These are phyloP conservation scores for Apamea sordens DNA, from an alignment of 2,888 invertebrate genomes.

Conservation along the genomic window DNA sequence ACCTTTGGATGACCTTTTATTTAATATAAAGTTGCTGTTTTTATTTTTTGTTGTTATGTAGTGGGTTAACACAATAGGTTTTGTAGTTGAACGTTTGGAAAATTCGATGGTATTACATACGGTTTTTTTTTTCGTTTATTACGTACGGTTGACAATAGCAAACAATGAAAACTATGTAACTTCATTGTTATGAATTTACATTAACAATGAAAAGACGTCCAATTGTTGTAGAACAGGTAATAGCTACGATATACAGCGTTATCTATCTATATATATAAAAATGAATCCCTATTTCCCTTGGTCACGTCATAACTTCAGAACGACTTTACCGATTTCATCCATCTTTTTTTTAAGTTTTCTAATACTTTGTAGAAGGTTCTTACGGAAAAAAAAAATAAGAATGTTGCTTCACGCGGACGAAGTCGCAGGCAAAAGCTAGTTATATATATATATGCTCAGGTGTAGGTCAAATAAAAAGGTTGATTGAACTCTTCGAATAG, in stretches of 20 bases:
- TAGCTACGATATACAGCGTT: neutral
- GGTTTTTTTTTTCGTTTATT: neutral
- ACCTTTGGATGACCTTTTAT: constrained; percentile 24
- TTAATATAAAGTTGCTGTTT: neutral
- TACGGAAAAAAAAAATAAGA: too few species aligned
- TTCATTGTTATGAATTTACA: constrained; percentile 4
- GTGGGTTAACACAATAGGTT: constrained; percentile 2
- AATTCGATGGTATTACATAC: neutral
- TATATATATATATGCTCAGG: too few species aligned
- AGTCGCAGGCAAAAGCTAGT: too few species aligned
- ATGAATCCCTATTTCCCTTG: too few species aligned
- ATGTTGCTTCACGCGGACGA: too few species aligned
- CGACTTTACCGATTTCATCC: too few species aligned
- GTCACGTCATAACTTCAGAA: too few species aligned
- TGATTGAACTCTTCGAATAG: neutral
- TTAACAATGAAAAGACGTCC: neutral
- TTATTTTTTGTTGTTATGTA: neutral
- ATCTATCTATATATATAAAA: neutral
- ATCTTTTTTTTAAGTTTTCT: too few species aligned
- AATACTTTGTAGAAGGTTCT: too few species aligned
- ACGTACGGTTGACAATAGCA: neutral
- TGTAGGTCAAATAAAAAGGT: neutral
- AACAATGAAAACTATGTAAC: neutral
- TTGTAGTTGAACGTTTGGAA: neutral
- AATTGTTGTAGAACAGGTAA: neutral